Evolutionary conservation across 2,888 invertebrate species (phyloP), one percentile per base, ranked within the genome.

Genomic region (Aplocera efformata): DNA sequence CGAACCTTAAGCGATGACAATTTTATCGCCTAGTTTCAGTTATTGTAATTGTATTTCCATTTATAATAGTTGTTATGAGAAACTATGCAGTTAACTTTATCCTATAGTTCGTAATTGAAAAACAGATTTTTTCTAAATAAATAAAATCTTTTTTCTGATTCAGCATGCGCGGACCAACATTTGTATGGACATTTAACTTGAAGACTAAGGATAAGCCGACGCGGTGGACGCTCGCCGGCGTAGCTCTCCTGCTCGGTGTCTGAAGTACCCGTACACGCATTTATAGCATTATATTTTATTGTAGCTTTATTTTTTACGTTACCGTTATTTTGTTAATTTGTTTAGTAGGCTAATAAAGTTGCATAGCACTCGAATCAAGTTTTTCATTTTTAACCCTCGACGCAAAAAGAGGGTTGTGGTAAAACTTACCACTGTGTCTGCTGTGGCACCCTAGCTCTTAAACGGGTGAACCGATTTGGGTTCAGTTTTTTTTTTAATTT

Each of bases 181-280:
- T 93, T 67, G 96, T 98, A 7, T 98, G 98, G 98, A 97, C 97
- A 0, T 98, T 98, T 73, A 97, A 97, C 78, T 86, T 98, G 44
- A 95, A 94, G 85, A 96, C 95, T 7, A 95, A 92, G 68, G 96
- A 97, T 61, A 95, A 94, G 57, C 91, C 97, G 0, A 92, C 96
- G 0, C 96, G 96, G 65, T 98, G 98, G 98, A 94, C 96, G 5
- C 88, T 98, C 28, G 98, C 95, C 2, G 98, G 98, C 1, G 98
- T 98, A 0, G 97, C 97, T 1, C 90, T 98, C 26, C 81, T 98
- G 32, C 90, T 98, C 31, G 96, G 97, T 68, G 92, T 94, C 50
- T 97, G 32, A 45, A 20, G 30, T 23, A 22, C 22, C 20, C 10
- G 1, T 7, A 28, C 9, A 31, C 9, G 28, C 9, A 31, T 41